Percentiles rank a stretch among this genome's conserved stretches.
phyloP scores from a whole-genome alignment of 2,888 invertebrate genomes.

The Aricia artaxerxes region DNA sequence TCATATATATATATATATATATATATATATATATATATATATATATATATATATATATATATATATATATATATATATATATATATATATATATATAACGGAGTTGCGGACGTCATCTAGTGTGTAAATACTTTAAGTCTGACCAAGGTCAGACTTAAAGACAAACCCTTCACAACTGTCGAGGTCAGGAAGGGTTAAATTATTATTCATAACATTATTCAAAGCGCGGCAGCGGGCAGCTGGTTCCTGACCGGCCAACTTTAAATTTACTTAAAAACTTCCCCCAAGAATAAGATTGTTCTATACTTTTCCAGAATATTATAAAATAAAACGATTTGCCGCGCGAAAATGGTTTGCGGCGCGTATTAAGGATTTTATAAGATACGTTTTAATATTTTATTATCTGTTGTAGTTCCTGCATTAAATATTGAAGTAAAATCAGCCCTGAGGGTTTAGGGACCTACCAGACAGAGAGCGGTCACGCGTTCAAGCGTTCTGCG shows the following conservation, averaged over 20 bases:
- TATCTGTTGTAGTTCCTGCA: no score
- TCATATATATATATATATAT: no score
- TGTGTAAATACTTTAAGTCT: background rate
- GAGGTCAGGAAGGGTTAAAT: conserved; percentile 21
- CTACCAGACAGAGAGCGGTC: no score
- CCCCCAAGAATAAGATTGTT: conserved; percentile 17
- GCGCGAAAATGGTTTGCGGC: background rate
- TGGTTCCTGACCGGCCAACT: conserved; percentile 17
- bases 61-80: no score
- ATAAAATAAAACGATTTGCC: conserved; percentile 4
- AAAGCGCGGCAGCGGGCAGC: conserved; percentile 6
- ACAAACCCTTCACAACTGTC: background rate
- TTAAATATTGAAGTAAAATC: no score
- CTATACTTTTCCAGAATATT: background rate
- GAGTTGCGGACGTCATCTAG: no score
- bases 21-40: no score
- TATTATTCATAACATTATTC: conserved; percentile 24
- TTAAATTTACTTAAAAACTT: conserved; percentile 31
- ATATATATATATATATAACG: no score
- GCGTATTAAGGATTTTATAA: background rate
- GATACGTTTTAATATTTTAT: background rate
- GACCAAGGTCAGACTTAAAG: background rate
- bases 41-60: no score
- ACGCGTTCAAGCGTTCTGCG: no score
- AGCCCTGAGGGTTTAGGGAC: no score